Evolutionary conservation across 2,888 invertebrate genomes (phyloP).

Genomic region (Heliconius hortense): DNA sequence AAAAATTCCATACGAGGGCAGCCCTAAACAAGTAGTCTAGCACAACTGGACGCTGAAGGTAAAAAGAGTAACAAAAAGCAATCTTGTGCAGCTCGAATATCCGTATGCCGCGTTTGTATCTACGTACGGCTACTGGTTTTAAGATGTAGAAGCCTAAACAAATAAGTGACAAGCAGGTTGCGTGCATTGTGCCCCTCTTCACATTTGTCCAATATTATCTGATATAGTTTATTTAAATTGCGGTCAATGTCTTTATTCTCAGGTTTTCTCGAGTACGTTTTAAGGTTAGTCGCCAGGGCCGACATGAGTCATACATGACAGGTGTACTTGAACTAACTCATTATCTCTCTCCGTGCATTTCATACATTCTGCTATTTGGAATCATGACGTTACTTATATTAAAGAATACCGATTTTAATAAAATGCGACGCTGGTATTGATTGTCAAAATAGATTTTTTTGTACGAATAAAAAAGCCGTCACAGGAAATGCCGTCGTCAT

Average conservation of each 20-base stretch:
- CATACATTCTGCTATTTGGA: background rate
- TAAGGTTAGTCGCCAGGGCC: conserved; percentile 35
- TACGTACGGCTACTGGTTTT: conserved; percentile 77
- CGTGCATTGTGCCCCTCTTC: conserved; percentile 66
- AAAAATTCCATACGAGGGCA: conserved; percentile 28
- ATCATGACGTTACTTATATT: background rate
- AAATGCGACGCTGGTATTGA: conserved; percentile 3
- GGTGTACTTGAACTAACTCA: conserved; percentile 12
- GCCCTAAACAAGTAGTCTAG: conserved; percentile 56
- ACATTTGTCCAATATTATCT: conserved; percentile 78
- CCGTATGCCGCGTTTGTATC: conserved; percentile 58
- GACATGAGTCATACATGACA: conserved; percentile 37
- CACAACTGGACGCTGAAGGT: conserved; percentile 67
- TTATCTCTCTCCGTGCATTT: background rate
- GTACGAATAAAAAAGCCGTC: conserved; percentile 31
- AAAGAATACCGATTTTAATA: background rate
- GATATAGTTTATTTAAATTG: conserved; percentile 71
- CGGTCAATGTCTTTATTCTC: conserved; percentile 50
- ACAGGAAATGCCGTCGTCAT: conserved; percentile 60
- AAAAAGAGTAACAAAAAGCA: conserved; percentile 74
- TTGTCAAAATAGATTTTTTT: conserved; percentile 33
- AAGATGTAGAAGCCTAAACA: conserved; percentile 76
- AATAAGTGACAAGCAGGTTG: conserved; percentile 80
- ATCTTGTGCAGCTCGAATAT: conserved; percentile 58
- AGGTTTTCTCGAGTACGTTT: conserved; percentile 34